A percentile compares a stretch with the other conserved stretches of the same genome.
phyloP scores from a whole-genome alignment of 2,113 vertebrate species.

The Aramus guarauna region DNA sequence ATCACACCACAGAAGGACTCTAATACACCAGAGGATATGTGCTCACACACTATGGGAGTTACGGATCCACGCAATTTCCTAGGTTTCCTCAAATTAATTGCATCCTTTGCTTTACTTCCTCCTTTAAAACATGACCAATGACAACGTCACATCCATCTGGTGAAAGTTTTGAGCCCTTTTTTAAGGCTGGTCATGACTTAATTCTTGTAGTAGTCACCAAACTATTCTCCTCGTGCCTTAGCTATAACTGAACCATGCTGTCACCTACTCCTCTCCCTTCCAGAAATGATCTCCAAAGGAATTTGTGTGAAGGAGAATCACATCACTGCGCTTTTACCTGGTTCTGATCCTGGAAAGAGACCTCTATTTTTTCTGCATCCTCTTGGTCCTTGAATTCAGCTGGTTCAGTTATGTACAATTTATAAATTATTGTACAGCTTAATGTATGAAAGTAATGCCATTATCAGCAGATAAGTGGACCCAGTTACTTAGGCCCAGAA shows the following conservation, averaged over 20 bases:
- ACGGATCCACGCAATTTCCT: background rate
- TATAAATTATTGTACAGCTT: background rate
- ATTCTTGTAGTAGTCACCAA: background rate
- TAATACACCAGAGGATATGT: background rate
- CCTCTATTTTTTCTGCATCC: background rate
- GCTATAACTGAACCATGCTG: background rate
- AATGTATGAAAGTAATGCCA: background rate
- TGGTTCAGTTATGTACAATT: background rate
- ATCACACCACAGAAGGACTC: background rate
- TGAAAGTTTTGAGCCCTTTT: background rate
- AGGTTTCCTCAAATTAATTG: background rate
- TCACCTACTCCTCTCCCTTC: background rate
- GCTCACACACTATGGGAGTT: background rate
- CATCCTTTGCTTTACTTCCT: background rate
- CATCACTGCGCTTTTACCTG: background rate
- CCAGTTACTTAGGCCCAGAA: background rate
- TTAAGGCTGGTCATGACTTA: background rate
- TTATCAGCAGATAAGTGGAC: background rate
- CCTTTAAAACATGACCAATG: background rate
- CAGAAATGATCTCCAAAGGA: background rate
- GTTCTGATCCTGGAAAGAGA: background rate
- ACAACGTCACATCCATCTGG: background rate
- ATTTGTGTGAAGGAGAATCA: background rate
- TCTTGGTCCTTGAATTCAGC: background rate
- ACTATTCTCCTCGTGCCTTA: background rate